These are phyloP conservation scores for Urechis unicinctus DNA, from an alignment of 2,888 invertebrate genomes.

Conservation along the genomic window DNA sequence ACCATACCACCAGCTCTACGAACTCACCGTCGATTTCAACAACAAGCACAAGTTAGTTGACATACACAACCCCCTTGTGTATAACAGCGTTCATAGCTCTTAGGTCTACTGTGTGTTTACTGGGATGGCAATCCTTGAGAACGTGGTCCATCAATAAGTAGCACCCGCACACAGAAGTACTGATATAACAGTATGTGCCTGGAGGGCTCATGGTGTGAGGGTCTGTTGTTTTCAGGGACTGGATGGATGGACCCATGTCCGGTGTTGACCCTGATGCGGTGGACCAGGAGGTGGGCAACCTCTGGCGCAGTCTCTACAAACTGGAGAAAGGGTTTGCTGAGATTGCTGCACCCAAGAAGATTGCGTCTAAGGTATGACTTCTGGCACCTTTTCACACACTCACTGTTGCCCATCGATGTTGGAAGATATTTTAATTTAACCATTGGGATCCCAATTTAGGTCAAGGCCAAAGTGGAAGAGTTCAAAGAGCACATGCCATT, in stretches of 20 bases:
- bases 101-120: too few species aligned
- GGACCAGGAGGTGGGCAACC: conserved; percentile 68
- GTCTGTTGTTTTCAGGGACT: conserved; percentile 52
- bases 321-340: conserved; percentile 80
- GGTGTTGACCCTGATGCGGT: conserved; percentile 82
- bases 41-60: conserved; percentile 65
- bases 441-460: conserved; percentile 31
- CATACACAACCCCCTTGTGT: too few species aligned
- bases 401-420: too few species aligned
- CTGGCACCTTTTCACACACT: background rate
- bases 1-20: conserved; percentile 82
- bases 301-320: conserved; percentile 73
- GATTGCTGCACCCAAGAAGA: conserved; percentile 65
- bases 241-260: conserved; percentile 80
- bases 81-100: too few species aligned
- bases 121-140: too few species aligned
- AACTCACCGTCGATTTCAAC: conserved; percentile 79
- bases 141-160: too few species aligned
- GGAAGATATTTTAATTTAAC: background rate
- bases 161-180: too few species aligned
- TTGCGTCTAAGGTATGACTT: conserved; percentile 60
- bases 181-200: too few species aligned
- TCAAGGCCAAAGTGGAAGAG: conserved; percentile 70
- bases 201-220: too few species aligned
- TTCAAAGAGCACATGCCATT: conserved; percentile 76